Evolutionary conservation across 2,888 invertebrate genomes (phyloP), one percentile per base, ranked within the genome.

Genomic region (Anthoptus insignis): DNA sequence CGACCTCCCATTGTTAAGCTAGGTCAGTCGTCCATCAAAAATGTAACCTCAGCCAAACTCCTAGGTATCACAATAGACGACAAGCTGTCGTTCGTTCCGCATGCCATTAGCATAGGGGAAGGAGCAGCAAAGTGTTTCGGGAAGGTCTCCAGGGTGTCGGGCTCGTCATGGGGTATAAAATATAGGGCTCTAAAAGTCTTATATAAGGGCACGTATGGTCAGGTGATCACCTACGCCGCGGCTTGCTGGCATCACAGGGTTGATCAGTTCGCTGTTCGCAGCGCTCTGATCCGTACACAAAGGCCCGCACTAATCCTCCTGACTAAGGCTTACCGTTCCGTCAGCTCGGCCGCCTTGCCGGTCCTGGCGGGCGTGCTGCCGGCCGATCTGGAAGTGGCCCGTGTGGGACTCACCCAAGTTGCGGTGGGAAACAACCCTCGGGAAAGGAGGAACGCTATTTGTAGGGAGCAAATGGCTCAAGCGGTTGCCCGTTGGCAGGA

Each of bases 351-450:
- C 1, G 75, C 76, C 2, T 52, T 78, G 49, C 71, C 73, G 0
- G 77, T 78, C 19, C 64, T 78, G 0, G 76, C 76, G 0, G 75
- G 75, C 0, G 76, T 76, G 9, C 66, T 77, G 39, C 76, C 77
- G 7, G 68, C 65, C 6, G 71, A 71, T 47, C 61, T 67, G 39
- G 73, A 73, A 42, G 75, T 75, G 11, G 16, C 50, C 2, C 66
- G 69, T n/a, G 73, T 71, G 5, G 76, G 72, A 1, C 14, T n/a
- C 1, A 37, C 9, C 6, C n/a, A 37, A 3, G 39, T 34, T 3
- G 52, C 0, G 21, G 13, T 22, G 3, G n/a, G 45, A 29, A 14
- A 21, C 19, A 39, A 16, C 50, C 8, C 29, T 8, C 22, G 16
- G 11, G 59, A 39, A 11, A 7, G 50, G 58, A 11, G 37, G 27